These are phyloP conservation scores for Triplophysa siluroides DNA, from an alignment of 2,113 vertebrate species.

Conservation along the genomic window DNA sequence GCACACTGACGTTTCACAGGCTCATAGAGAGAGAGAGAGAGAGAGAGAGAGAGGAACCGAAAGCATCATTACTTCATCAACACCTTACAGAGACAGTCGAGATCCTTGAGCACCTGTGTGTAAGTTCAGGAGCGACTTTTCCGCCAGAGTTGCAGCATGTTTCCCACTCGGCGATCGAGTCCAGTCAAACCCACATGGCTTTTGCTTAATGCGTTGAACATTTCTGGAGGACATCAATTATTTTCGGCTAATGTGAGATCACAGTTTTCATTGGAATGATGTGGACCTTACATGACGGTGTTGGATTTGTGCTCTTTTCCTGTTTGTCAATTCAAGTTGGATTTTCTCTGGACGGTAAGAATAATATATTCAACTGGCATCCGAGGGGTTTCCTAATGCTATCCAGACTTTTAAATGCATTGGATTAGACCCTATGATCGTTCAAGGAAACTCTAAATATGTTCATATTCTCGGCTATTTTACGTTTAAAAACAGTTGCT, in stretches of 20 bases:
- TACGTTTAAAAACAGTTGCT: background rate
- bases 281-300: slow-evolving; percentile 76
- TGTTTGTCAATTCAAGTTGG: slow-evolving; percentile 75
- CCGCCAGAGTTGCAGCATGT: slow-evolving; percentile 67
- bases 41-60: slow-evolving; percentile 33
- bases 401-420: background rate
- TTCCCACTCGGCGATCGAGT: slow-evolving; percentile 51
- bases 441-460: background rate
- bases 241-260: slow-evolving; percentile 53
- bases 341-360: slow-evolving; percentile 76
- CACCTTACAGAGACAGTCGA: slow-evolving; percentile 54
- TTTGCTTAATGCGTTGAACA: slow-evolving; percentile 57
- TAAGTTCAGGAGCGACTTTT: slow-evolving; percentile 48
- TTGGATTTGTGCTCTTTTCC: slow-evolving; percentile 77
- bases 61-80: slow-evolving; percentile 55
- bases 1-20: slow-evolving; percentile 54
- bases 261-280: slow-evolving; percentile 67
- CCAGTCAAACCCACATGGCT: slow-evolving; percentile 51
- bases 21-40: slow-evolving; percentile 4
- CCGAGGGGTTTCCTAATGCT: background rate
- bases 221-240: slow-evolving; percentile 51
- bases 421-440: background rate
- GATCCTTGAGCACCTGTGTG: slow-evolving; percentile 51
- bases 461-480: background rate
- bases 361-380: background rate